Base-by-base conservation (phyloP, 2,113 vertebrate genomes). In the Paradisaea rubra region DNA sequence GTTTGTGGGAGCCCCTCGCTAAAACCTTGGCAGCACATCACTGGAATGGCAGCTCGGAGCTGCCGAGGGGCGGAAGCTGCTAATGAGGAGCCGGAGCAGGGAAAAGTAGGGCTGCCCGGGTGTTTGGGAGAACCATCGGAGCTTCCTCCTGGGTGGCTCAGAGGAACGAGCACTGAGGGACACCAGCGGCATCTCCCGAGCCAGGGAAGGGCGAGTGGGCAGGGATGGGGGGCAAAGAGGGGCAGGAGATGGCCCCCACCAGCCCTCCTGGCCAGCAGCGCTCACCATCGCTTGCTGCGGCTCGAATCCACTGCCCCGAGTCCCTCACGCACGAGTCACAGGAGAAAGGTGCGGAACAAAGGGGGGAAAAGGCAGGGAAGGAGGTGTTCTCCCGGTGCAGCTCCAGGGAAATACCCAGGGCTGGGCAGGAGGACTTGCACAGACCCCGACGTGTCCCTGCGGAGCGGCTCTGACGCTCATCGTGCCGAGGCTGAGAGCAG, bases 11-110 rank as follows among this genome's bases (percentile, higher is more conserved):
- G 44, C 56, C 56, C 80, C 88, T 88, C 52, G 81, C 87, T 78
- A 74, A 92, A 96, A 78, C 44, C 76, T 88, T 92, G 95, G 95
- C 95, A 96, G 76, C 42, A 95, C 94, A 90, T 90, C 79, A 77
- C 82, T 94, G 79, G 66, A 61, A 88, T 37, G 12, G 3, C 20
- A 7, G 71, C 70, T 78, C 13, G 63, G 69, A 76, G 76, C 42
- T 89, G 60, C 80, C 5, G 10, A 88, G 65, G 73, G 85, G 66
- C 9, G 23, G 93, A 91, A 76, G 76, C 42, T 87, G 61, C 77
- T 90, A 63, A 80, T 35, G 71, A 90, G 82, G 54, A 35, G 44
- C 20, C 37, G 63, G 79, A 88, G 71, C 82, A 59, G 63, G 82
- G 91, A 82, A 88, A 94, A 77, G 63, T 68, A 73, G 89, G 15